These are phyloP conservation scores for Arrhamphus sclerolepis DNA, from an alignment of 2,797 vertebrate species.

Conservation along the genomic window DNA sequence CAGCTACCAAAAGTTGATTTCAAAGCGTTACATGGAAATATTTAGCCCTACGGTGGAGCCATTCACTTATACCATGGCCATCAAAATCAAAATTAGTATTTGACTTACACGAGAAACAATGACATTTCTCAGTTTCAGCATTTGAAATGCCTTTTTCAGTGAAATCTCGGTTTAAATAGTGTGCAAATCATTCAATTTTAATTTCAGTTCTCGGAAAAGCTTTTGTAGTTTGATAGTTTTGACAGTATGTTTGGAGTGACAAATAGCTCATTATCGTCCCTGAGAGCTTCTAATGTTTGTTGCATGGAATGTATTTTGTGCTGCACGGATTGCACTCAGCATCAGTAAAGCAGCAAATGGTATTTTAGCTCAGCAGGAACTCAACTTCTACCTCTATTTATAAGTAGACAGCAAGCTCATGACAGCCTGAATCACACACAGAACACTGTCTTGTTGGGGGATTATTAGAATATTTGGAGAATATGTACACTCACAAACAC, in stretches of 20 bases:
- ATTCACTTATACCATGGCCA: too few relatives aligned
- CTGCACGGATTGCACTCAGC: conserved; percentile 16
- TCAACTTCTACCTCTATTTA: conserved; percentile 47
- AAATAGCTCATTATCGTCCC: conserved; percentile 35
- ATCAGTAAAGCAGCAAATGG: conserved; percentile 25
- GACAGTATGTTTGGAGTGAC: conserved; percentile 17
- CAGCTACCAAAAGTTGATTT: too few relatives aligned
- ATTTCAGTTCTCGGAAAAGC: neutral
- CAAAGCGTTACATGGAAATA: too few relatives aligned
- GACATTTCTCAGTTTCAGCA: too few relatives aligned
- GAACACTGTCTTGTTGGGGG: conserved; percentile 35
- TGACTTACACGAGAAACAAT: too few relatives aligned
- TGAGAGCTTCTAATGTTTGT: conserved; percentile 31
- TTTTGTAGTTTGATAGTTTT: conserved; percentile 9
- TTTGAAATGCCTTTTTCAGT: too few relatives aligned
- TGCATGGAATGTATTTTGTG: conserved; percentile 20
- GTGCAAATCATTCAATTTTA: too few relatives aligned
- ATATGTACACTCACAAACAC: conserved; percentile 7
- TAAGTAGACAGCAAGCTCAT: conserved; percentile 36
- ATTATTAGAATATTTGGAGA: conserved; percentile 42
- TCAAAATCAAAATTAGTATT: too few relatives aligned
- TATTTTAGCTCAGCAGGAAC: conserved; percentile 41
- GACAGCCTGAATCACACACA: conserved; percentile 31
- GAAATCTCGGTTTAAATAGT: too few relatives aligned
- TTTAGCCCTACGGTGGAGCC: too few relatives aligned